phyloP scores from a whole-genome alignment of 2,797 vertebrate species.

The Phoebastria nigripes region DNA sequence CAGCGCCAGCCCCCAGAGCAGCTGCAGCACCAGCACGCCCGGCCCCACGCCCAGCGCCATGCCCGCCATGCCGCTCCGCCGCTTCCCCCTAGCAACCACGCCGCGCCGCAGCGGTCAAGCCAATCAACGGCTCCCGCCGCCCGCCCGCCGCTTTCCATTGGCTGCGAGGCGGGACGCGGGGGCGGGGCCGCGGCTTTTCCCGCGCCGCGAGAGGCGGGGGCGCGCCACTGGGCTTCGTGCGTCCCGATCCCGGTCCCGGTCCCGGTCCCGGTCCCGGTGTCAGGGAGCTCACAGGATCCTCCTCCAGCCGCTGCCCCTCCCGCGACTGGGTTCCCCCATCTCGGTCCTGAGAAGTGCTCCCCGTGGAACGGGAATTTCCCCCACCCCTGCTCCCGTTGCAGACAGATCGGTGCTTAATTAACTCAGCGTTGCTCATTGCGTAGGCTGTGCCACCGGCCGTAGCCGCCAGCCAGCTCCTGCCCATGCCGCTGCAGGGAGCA shows the following conservation, averaged over 20 bases:
- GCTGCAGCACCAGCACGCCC: slow-evolving; percentile 80
- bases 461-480: not conserved
- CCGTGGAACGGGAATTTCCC: not conserved
- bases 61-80: slow-evolving; percentile 71
- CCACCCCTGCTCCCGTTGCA: fast-evolving
- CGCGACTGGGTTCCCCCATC: fast-evolving
- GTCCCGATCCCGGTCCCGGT: fast-evolving
- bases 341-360: not conserved
- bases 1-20: slow-evolving; percentile 82
- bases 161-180: fast-evolving
- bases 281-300: not conserved
- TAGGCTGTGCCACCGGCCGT: not conserved
- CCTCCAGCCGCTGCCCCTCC: not conserved
- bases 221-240: fast-evolving
- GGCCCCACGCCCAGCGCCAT: slow-evolving; percentile 79
- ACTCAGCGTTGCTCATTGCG: fast-evolving
- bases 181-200: fast-evolving
- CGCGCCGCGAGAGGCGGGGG: not conserved
- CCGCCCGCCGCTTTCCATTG: not conserved
- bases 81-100: not conserved
- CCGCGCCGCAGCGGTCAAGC: fast-evolving
- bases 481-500: not conserved
- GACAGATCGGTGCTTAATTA: fast-evolving
- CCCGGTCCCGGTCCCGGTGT: fast-evolving
- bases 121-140: not conserved